These are phyloP conservation scores for Netelia virgata DNA, from an alignment of 2,888 invertebrate species.

Conservation along the genomic window DNA sequence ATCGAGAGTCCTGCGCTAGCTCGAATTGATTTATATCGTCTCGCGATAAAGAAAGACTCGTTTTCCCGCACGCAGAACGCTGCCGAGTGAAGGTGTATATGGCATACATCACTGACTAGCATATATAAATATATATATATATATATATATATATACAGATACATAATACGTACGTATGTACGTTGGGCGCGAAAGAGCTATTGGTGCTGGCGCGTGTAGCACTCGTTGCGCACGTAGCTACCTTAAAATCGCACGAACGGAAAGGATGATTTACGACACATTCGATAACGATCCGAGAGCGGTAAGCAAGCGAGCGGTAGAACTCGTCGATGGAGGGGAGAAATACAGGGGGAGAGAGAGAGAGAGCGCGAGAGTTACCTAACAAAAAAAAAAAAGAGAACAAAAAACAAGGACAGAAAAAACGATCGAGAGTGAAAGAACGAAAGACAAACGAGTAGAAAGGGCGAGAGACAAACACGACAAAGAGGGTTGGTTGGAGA, in stretches of 20 bases:
- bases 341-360: constrained; percentile 16
- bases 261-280: constrained; percentile 74
- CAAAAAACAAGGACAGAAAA: neutral
- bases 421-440: constrained; percentile 8
- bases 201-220: constrained; percentile 65
- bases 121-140: constrained; percentile 21
- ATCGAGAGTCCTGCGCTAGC: constrained; percentile 58
- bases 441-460: constrained; percentile 20
- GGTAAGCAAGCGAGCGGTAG: constrained; percentile 52
- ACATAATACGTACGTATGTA: constrained; percentile 14
- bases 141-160: constrained; percentile 20
- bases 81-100: constrained; percentile 37
- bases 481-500: constrained; percentile 27
- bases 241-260: constrained; percentile 69
- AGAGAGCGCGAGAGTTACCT: constrained; percentile 44
- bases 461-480: constrained; percentile 40
- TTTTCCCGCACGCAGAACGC: constrained; percentile 65
- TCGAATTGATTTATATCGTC: constrained; percentile 68
- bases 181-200: constrained; percentile 33
- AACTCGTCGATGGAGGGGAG: constrained; percentile 39
- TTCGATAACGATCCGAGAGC: constrained; percentile 75
- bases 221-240: constrained; percentile 68
- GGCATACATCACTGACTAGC: constrained; percentile 36
- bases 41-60: constrained; percentile 67
- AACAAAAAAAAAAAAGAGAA: constrained; percentile 31